Percentiles rank a stretch among this genome's conserved stretches.
Evolutionary conservation across 2,797 vertebrate species (phyloP).

Genomic region (Nyctibius grandis): DNA sequence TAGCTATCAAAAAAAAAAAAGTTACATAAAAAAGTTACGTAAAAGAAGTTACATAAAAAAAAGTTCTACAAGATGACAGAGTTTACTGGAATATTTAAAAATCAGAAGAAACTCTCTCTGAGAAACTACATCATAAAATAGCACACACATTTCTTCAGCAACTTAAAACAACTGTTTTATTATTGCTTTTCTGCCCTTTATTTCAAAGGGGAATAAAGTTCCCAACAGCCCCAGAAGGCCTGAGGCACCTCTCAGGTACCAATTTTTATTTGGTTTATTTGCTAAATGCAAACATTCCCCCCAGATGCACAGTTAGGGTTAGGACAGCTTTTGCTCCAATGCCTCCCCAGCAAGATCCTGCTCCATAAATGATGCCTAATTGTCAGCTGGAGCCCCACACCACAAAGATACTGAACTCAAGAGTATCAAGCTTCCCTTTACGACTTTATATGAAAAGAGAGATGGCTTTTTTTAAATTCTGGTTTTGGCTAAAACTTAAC

Average conservation of each 20-base stretch:
- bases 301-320: background rate
- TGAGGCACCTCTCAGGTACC: too few species aligned
- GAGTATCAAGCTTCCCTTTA: background rate
- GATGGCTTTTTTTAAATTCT: background rate
- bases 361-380: accelerated
- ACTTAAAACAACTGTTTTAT: background rate
- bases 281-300: background rate
- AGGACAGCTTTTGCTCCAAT: background rate
- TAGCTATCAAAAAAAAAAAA: background rate
- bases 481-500: background rate
- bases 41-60: background rate
- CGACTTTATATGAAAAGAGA: background rate
- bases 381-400: background rate
- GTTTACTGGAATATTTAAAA: background rate
- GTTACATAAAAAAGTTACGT: background rate
- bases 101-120: background rate
- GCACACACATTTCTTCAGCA: background rate
- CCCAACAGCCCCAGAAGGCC: background rate
- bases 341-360: background rate
- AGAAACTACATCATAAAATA: background rate
- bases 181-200: background rate
- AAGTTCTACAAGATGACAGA: background rate
- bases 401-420: background rate
- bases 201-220: background rate
- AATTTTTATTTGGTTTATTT: background rate